phyloP scores from a whole-genome alignment of 23 tunicate genomes.

The Trididemnum nubilum region DNA sequence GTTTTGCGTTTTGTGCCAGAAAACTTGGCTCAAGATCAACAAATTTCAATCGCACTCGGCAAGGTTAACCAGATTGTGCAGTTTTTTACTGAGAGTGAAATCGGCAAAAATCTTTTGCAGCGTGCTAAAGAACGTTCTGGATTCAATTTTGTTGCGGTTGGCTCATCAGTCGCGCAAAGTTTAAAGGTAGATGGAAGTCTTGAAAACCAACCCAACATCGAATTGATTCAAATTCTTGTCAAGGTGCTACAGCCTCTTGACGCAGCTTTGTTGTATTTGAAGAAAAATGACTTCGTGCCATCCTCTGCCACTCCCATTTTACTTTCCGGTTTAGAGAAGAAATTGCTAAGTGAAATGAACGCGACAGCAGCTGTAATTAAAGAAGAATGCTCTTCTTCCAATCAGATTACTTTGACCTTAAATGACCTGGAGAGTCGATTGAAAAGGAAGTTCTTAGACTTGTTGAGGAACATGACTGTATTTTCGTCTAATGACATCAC shows the following conservation, averaged over 20 bases:
- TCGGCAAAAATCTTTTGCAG: neutral
- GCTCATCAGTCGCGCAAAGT: neutral
- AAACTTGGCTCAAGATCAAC: neutral
- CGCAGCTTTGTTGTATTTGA: slow-evolving; percentile 14
- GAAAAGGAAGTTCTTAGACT: neutral
- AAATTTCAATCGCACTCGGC: neutral
- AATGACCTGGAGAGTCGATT: neutral
- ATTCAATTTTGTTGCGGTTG: neutral
- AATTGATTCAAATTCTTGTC: neutral
- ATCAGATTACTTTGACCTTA: neutral
- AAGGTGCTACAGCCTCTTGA: slow-evolving; percentile 21
- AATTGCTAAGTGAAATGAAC: neutral
- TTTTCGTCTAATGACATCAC: slow-evolving; percentile 14
- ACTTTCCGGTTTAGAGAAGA: slow-evolving; percentile 29
- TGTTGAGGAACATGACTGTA: neutral
- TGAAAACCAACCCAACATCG: neutral
- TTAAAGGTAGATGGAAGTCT: neutral
- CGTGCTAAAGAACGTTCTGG: neutral
- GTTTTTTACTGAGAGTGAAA: slow-evolving; percentile 4
- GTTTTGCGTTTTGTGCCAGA: neutral
- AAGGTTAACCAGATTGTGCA: neutral
- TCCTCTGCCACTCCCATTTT: slow-evolving; percentile 28
- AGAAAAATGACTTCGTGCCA: neutral
- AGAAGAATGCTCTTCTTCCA: neutral
- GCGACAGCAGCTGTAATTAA: neutral